Evolutionary conservation across 2,113 vertebrate species (phyloP), one percentile per base, ranked within the genome.

Genomic region (Seriola aureovittata): DNA sequence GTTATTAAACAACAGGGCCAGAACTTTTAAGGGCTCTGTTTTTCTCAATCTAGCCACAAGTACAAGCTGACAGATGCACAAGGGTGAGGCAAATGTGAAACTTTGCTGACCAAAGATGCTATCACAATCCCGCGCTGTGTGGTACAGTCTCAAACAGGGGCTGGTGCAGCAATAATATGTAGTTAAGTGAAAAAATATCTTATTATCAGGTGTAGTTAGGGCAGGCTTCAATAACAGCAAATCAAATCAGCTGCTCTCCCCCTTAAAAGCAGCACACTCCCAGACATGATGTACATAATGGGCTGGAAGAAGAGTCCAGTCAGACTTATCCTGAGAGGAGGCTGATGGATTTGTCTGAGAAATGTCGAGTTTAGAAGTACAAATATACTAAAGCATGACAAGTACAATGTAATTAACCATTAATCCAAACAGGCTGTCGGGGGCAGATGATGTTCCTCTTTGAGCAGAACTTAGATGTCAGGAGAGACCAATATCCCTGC

Each of bases 311-410:
- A 67, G 52, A 54, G 59, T 55, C 34, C 72, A 70, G 57, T 55
- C 25, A 48, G 11, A 7, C 12, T 76, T n/a, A 16, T 46, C 21
- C 48, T 48, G 38, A 76, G 58, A 71, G 50, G 29, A 52, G 13
- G 10, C 55, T 78, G 65, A 50, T 32, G 40, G 25, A 64, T 71
- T 82, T 75, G 78, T 50, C 32, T 40, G 32, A n/a, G 63, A 60
- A 19, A 63, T 23, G 17, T 23, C 2, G 44, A 44, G 23, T 40
- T 44, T 23, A 71, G 34, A 63, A 32, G 21, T 34, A 64, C 23
- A 60, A 52, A 73, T 72, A 59, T n/a, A 52, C 17, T 23, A 40
- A 11, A 68, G 14, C 29, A 46, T n/a, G 2, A 65, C 19, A 46
- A 71, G 50, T 8, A 8, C 19, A 55, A 48, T 23, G 12, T 19